Conservation (phyloP, 2,888 invertebrate species). For the Pammene aurita region DNA sequence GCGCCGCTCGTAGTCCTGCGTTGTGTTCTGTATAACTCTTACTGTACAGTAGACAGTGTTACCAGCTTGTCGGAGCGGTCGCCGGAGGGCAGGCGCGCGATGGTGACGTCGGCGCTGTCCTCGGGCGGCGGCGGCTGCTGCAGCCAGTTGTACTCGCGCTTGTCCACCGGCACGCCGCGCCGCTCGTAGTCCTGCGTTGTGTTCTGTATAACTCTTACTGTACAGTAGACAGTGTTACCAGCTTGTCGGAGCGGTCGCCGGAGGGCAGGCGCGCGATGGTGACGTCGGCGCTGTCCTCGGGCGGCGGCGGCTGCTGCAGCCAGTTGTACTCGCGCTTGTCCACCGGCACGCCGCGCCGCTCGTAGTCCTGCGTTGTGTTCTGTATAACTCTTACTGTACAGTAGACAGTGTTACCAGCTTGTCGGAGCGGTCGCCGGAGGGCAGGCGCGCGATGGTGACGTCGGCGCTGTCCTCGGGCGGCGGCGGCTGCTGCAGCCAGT, state of each 20-base stretch:
- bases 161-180: too few species aligned
- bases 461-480: constrained; percentile 4
- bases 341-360: too few species aligned
- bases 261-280: constrained; percentile 3
- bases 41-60: background rate
- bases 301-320: constrained; percentile 1
- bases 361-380: too few species aligned
- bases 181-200: too few species aligned
- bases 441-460: constrained; percentile 6
- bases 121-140: constrained; percentile 1
- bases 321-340: background rate
- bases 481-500: constrained; percentile 2
- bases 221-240: background rate
- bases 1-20: too few species aligned
- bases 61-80: constrained; percentile 7
- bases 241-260: constrained; percentile 6
- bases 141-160: constrained; percentile 2
- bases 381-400: background rate
- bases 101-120: constrained; percentile 7
- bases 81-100: constrained; percentile 1
- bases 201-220: background rate
- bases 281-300: constrained; percentile 5
- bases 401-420: background rate
- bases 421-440: constrained; percentile 3
- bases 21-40: background rate